phyloP scores from a whole-genome alignment of 2,888 invertebrate genomes.

The Nephrotoma appendiculata region DNA sequence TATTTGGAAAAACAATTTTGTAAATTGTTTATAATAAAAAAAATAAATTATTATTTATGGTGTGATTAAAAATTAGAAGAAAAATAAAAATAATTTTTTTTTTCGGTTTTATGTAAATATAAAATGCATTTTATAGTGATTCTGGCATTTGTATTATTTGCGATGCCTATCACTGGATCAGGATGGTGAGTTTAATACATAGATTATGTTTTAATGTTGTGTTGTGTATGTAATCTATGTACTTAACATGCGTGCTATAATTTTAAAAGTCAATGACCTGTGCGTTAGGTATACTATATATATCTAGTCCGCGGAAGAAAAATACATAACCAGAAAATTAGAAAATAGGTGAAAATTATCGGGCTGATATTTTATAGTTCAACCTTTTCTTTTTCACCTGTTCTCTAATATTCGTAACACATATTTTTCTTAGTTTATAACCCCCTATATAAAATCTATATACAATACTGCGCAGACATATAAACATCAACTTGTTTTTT shows the following conservation, averaged over 20 bases:
- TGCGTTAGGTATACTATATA: background rate
- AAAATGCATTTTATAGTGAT: constrained; percentile 5
- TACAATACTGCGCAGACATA: too few species aligned
- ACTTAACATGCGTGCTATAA: background rate
- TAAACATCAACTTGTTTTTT: too few species aligned
- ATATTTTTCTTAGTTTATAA: background rate
- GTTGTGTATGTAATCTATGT: background rate
- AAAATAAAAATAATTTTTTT: background rate
- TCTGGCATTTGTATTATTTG: constrained; percentile 32
- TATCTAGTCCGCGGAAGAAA: background rate
- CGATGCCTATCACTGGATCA: constrained; percentile 76
- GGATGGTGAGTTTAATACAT: constrained; percentile 59
- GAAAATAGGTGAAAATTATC: background rate
- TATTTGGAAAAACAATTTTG: background rate
- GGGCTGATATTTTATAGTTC: background rate
- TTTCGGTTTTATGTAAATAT: background rate
- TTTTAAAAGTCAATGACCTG: background rate
- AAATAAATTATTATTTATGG: background rate
- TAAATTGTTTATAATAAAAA: background rate
- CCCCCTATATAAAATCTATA: background rate
- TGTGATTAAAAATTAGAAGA: background rate
- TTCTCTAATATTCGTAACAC: background rate
- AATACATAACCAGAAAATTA: background rate
- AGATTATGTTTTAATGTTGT: background rate
- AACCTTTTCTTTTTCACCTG: background rate